phyloP scores from a whole-genome alignment of 2,797 vertebrate genomes.

The Podarcis lilfordi region DNA sequence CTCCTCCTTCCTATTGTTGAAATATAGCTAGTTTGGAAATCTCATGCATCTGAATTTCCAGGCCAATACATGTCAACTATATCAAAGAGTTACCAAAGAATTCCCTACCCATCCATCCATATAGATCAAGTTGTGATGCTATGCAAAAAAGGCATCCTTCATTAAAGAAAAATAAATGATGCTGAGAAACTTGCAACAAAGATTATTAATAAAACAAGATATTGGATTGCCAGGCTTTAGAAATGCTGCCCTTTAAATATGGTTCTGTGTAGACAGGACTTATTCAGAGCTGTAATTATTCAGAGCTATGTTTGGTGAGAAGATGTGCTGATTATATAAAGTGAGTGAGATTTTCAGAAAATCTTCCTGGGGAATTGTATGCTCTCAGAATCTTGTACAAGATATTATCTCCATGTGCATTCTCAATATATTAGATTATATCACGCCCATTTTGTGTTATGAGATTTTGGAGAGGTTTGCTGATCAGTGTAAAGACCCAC shows the following conservation, averaged over 20 bases:
- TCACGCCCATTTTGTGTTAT: background rate
- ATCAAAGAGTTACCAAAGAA: background rate
- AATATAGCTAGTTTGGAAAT: background rate
- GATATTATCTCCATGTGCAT: background rate
- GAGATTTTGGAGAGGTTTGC: background rate
- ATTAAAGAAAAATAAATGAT: background rate
- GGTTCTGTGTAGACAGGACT: background rate
- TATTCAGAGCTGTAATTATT: background rate
- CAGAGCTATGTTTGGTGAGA: background rate
- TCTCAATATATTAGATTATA: constrained; percentile 5
- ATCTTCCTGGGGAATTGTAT: background rate
- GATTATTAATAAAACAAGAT: background rate
- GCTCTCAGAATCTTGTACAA: background rate
- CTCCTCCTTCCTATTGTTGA: background rate
- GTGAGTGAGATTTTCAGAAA: constrained; percentile 36
- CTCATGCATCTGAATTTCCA: background rate
- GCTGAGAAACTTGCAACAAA: background rate
- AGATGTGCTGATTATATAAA: constrained; percentile 21
- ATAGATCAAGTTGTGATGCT: background rate
- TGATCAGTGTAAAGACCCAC: background rate
- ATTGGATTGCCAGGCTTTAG: background rate
- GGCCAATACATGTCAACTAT: background rate
- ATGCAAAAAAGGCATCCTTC: background rate
- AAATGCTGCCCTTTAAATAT: background rate
- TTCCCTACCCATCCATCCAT: background rate